phyloP scores from a whole-genome alignment of 2,888 invertebrate species.

The Tipula vernalis region DNA sequence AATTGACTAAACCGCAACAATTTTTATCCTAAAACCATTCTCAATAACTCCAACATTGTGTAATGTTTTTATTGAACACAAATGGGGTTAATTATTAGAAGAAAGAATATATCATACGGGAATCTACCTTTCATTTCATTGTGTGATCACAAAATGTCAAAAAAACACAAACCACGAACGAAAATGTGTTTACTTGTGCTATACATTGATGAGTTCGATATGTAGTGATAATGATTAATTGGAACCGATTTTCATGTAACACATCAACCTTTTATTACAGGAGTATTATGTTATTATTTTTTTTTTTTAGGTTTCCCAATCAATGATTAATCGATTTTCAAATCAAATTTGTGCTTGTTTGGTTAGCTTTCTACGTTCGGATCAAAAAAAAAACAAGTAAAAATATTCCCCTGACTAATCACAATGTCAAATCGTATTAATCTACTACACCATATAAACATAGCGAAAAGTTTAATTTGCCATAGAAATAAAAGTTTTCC shows the following conservation, averaged over 20 bases:
- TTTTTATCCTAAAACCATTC: too few relatives aligned
- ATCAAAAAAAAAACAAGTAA: background rate
- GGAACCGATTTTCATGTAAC: background rate
- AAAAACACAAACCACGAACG: background rate
- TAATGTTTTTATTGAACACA: too few relatives aligned
- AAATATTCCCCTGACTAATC: background rate
- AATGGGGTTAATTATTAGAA: too few relatives aligned
- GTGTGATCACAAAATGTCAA: background rate
- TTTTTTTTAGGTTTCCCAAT: background rate
- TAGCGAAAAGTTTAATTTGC: background rate
- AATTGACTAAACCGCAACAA: too few relatives aligned
- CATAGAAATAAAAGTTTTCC: background rate
- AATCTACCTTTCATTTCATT: too few relatives aligned
- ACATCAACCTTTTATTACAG: background rate
- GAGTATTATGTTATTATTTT: background rate
- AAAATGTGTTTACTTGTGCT: background rate
- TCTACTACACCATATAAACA: background rate
- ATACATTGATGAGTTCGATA: background rate
- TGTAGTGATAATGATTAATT: background rate
- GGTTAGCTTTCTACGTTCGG: background rate
- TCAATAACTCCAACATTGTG: too few relatives aligned
- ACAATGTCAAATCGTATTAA: background rate
- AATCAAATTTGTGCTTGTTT: background rate
- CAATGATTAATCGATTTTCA: background rate
- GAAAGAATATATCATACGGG: too few relatives aligned